phyloP scores from a whole-genome alignment of 2,888 invertebrate species.

The Limnephilus auricula region DNA sequence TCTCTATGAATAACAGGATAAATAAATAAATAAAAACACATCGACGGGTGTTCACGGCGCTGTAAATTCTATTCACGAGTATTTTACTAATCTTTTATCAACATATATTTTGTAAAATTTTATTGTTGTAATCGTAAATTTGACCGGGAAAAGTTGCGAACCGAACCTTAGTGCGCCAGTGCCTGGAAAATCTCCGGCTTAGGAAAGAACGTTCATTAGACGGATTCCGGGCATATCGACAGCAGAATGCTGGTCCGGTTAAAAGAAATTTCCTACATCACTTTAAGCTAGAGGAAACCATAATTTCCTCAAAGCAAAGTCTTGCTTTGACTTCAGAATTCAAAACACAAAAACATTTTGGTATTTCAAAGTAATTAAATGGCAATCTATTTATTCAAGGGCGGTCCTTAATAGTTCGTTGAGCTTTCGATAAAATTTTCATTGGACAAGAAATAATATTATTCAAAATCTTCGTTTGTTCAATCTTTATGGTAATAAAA shows the following conservation, averaged over 20 bases:
- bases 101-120: neutral
- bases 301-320: neutral
- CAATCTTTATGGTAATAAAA: neutral
- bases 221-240: constrained; percentile 40
- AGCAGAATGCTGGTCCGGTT: neutral
- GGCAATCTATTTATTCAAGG: neutral
- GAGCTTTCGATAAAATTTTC: neutral
- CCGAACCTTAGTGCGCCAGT: neutral
- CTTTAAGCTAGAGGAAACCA: neutral
- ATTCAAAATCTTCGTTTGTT: neutral
- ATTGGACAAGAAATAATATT: neutral
- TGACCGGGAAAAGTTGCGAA: neutral
- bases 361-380: neutral
- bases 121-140: neutral
- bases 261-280: neutral
- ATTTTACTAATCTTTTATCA: neutral
- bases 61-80: neutral
- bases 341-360: neutral
- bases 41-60: no score
- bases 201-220: constrained; percentile 37
- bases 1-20: no score
- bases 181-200: neutral
- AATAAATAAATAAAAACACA: no score
- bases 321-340: constrained; percentile 2
- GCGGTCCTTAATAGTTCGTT: neutral